A percentile compares a stretch with the other conserved stretches of the same genome.
Evolutionary conservation across 2,113 vertebrate species (phyloP).

Genomic region (Gorsachius goisagi): DNA sequence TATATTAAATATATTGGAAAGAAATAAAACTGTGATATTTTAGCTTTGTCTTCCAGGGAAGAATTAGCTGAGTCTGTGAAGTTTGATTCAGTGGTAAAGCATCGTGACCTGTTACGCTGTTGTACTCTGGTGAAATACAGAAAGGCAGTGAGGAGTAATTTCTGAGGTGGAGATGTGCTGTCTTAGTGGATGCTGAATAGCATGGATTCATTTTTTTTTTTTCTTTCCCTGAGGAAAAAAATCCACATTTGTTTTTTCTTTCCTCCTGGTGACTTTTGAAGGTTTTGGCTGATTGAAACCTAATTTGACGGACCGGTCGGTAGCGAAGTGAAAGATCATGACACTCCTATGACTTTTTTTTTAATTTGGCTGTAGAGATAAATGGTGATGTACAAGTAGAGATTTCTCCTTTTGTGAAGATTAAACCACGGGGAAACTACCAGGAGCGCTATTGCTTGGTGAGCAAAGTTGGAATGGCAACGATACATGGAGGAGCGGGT

Average conservation of each 20-base stretch:
- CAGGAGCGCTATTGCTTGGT: neutral
- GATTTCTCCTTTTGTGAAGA: neutral
- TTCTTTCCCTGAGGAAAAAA: too few species aligned
- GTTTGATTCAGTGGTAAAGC: neutral
- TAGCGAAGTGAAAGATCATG: neutral
- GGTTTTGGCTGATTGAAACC: neutral
- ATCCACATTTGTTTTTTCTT: neutral
- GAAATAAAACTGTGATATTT: neutral
- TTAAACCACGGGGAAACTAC: neutral
- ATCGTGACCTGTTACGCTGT: too few species aligned
- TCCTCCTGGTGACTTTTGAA: neutral
- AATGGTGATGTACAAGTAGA: neutral
- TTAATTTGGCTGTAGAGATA: neutral
- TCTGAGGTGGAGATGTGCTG: too few species aligned
- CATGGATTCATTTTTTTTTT: too few species aligned
- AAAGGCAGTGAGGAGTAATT: fast-evolving
- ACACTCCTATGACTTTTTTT: too few species aligned
- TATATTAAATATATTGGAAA: neutral
- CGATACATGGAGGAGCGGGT: neutral
- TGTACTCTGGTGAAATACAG: neutral
- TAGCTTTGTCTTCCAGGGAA: too few species aligned
- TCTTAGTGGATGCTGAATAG: neutral
- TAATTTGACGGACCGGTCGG: fast-evolving
- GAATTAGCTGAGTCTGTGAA: neutral
- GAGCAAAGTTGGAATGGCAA: too few species aligned